phyloP scores from a whole-genome alignment of 2,113 vertebrate species.

The Istiophorus platypterus region DNA sequence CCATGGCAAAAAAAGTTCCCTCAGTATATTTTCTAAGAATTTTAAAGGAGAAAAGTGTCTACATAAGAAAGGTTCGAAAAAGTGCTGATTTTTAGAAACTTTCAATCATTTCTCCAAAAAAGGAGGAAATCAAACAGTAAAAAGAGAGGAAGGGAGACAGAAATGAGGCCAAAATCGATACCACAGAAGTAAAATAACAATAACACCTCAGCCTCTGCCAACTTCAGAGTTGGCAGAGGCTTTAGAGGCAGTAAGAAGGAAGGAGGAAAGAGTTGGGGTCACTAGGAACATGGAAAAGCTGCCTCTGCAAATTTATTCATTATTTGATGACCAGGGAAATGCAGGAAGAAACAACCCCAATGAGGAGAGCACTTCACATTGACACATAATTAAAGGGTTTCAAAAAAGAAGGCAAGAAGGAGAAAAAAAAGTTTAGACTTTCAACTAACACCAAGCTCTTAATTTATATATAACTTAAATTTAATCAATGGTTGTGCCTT shows the following conservation, averaged over 20 bases:
- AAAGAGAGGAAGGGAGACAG: background rate
- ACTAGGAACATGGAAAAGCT: background rate
- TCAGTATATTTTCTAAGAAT: background rate
- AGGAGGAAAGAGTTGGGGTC: background rate
- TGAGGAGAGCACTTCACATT: background rate
- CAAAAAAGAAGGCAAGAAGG: background rate
- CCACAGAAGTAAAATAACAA: background rate
- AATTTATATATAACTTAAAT: background rate
- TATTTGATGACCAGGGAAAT: background rate
- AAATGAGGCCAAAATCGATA: conserved; percentile 37
- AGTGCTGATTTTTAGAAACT: conserved; percentile 6
- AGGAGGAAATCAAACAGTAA: background rate
- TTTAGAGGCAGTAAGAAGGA: no score
- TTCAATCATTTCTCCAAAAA: conserved; percentile 5
- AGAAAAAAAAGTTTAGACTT: background rate
- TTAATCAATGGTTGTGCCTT: background rate
- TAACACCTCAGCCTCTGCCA: conserved; percentile 32
- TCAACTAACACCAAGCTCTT: background rate
- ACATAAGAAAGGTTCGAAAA: background rate
- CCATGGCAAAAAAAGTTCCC: background rate
- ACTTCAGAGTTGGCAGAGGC: background rate
- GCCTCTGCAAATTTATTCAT: conserved; percentile 11
- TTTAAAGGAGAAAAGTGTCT: background rate
- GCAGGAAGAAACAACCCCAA: background rate
- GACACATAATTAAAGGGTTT: no score